phyloP scores from a whole-genome alignment of 1,140 invertebrate genomes.

The Pinna nobilis region DNA sequence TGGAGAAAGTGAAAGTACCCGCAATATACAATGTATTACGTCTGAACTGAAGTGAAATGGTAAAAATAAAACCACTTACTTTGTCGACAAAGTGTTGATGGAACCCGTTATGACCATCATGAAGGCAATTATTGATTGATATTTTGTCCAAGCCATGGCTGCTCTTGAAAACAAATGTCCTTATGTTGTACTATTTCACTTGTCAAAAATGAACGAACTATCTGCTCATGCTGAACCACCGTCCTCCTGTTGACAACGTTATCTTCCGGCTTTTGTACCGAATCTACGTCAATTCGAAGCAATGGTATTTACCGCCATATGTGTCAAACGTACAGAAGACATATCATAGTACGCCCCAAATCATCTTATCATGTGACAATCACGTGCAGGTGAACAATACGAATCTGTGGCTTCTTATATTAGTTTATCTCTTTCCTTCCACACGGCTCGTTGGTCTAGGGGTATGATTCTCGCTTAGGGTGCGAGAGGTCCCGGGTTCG shows the following conservation, averaged over 20 bases:
- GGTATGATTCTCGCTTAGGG: slow-evolving; percentile 64
- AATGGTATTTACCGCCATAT: too few relatives aligned
- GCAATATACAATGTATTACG: not conserved
- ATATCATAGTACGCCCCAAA: too few relatives aligned
- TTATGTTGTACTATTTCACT: too few relatives aligned
- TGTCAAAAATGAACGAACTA: too few relatives aligned
- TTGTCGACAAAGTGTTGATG: slow-evolving; percentile 54
- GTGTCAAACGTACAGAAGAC: too few relatives aligned
- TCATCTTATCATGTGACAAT: too few relatives aligned
- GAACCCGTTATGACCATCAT: slow-evolving; percentile 56
- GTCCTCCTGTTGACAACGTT: too few relatives aligned
- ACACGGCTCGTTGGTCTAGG: slow-evolving; percentile 60
- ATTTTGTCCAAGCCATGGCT: slow-evolving; percentile 42
- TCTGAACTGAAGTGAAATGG: not conserved
- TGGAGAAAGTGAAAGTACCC: not conserved
- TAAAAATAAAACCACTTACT: slow-evolving; percentile 36
- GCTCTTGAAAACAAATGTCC: too few relatives aligned
- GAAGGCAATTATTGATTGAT: slow-evolving; percentile 39
- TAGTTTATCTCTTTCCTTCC: not conserved
- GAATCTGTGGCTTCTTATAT: too few relatives aligned
- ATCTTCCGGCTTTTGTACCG: too few relatives aligned
- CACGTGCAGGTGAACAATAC: not conserved
- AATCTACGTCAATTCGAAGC: not conserved
- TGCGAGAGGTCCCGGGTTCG: slow-evolving; percentile 64
- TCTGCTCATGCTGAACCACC: too few relatives aligned